Evolutionary conservation across 2,113 vertebrate species (phyloP), one percentile per base, ranked within the genome.

Genomic region (Carlito syrichta): DNA sequence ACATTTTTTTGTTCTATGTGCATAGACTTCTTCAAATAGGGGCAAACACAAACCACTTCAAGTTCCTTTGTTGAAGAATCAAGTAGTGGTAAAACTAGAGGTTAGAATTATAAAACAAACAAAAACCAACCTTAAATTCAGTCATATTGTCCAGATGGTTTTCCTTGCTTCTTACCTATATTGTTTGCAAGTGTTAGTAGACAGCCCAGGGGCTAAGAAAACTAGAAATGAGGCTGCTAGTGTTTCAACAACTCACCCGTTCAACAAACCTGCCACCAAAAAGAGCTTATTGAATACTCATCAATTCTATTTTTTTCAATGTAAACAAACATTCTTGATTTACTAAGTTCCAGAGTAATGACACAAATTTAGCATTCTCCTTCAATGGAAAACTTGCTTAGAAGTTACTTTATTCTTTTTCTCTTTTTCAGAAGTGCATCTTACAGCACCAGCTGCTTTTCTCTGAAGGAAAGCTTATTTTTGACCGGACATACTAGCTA

Each of bases 41-140:
- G 8, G 20, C 22, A 96, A 89, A 95, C 2, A 35, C 20, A 95
- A 89, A 93, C 38, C 54, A 73, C 8, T 89, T 73, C 50, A 94
- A 81, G 17, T 54, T 56, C 40, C 60, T 27, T 86, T 77, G 7
- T 30, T 95, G n/a, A 91, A 56, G 56, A 10, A 86, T 87, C 45
- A 87, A 86, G 60, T 9, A 82, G 38, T 43, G 32, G 54, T 86
- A 81, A 95, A 89, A 91, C 73, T 82, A 83, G 40, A 96, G 69
- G 30, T 63, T 94, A 73, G 82, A 96, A 66, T 32, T 85, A 94
- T 56, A 91, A 92, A 96, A n/a, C 54, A 92, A 97, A 91, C 19
- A 66, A 40, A 89, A 89, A 74, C 12, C 50, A 78, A 60, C 35
- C 54, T 76, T 74, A 84, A 60, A 30, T 30, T 73, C 88, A 69